Evolutionary conservation across 1,140 invertebrate species (phyloP), one percentile per base, ranked within the genome.

Genomic region (Coelopa frigida): DNA sequence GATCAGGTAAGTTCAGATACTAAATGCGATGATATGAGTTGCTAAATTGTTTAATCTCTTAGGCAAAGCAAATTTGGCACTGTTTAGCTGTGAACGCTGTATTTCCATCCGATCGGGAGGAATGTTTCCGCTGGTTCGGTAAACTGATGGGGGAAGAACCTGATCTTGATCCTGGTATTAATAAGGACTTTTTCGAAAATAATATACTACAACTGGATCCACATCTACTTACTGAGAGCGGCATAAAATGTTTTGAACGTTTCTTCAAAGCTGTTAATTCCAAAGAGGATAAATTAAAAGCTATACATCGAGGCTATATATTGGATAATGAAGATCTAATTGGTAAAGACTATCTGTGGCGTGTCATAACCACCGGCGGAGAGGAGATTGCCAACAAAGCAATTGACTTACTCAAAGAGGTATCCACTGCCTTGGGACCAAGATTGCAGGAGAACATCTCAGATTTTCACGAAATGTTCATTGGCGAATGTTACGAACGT

Each of bases 71-170:
- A 76, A 95, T 98, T 53, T 98, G 95, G 95, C 83, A 91, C 55
- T 95, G 91, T 70, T 74, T 98, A 36, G 92, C 93, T 11, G 92
- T 96, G 68, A 86, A 85, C 61, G 90, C 92, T 6, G 90, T 94
- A 2, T 95, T 94, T 70, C 73, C 84, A 3, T 83, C 84, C 3
- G 95, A 98, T 72, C 78, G 94, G 32, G 94, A 98, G 71, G 88
- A 92, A 4, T 98, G 94, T 73, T 98, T 98, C 72, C 91, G 93
- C 59, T 98, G 94, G 94, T 98, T 98, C 73, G 92, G 92, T n/a
- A 94, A 97, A 74, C 72, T 97, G 40, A 97, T 97, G 93, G 91
- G 91, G 4, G 93, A 97, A 56, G 94, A 97, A 64, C 93, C 93
- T 5, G 94, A 98, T 73, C 73, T 98, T 36, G 94, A 98, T 73